Evolutionary conservation across 2,888 invertebrate species (phyloP), one percentile per base, ranked within the genome.

Genomic region (Lasioglossum figueresi): DNA sequence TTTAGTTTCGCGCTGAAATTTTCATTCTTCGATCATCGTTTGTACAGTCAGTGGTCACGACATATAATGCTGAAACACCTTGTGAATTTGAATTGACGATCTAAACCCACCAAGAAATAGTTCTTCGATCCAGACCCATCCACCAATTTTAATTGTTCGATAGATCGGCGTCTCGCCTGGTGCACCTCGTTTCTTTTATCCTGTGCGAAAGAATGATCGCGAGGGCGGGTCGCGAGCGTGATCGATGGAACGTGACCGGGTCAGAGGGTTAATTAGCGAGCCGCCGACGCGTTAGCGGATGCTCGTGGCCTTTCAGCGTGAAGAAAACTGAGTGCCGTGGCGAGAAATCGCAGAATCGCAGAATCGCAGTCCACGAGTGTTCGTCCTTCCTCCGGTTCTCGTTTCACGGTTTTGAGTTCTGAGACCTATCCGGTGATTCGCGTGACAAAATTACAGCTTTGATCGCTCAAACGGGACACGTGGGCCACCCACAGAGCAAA

Each of bases 221-320:
- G 1, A 31, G 37, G 34, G 4, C 23, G 66, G 75, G 45, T 63
- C 68, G 73, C 72, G 76, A 52, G 52, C 16, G 45, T 76, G 76
- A 83, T 79, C 79, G 83, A 83, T 83, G 76, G n/a, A 70, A 76
- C 79, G 76, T 83, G 76, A 83, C 79, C 83, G 59, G 83, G 83
- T 85, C 76, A 85, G 14, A 68, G 73, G 83, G 83, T 85, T 83
- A 85, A 85, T 85, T 83, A 79, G 73, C 45, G 63, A 73, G 70
- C 72, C 72, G 66, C n/a, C 59, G 76, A 40, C 76, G 76, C 45
- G 79, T 16, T 40, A 43, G 73, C 79, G 76, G 72, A 80, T 52
- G 74, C 27, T 83, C 80, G 80, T 56, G 45, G 43, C 37, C 70
- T 82, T 77, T 76, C 52, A 37, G 71, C 43, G 10, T 68, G 40